Base-by-base conservation (phyloP, 2,797 vertebrate species). In the Scleropages formosus region DNA sequence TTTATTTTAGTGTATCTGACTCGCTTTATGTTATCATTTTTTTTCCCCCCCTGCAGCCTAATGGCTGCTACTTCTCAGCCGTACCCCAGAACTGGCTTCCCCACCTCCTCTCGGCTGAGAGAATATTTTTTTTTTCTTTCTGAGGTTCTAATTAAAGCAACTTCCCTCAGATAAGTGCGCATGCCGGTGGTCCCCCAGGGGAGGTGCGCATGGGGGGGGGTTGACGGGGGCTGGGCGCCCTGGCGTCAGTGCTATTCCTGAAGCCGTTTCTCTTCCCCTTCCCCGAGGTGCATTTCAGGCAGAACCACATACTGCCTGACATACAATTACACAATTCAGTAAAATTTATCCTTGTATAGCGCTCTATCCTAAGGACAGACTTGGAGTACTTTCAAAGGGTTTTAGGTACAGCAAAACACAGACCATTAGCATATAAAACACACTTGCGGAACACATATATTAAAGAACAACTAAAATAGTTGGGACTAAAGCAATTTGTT, bases 141-240 rank as follows among this genome's bases (percentile, higher is more conserved):
- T n/a, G 31, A 39, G n/a, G 20, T 16, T 68, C 65, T 68, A 68
- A 68, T 49, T 68, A 68, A 68, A 68, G 46, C 12, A 68, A n/a
- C 39, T 68, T 68, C 20, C 46, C n/a, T 68, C 44, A 49, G 65
- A 68, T 68, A 11, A n/a, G 39, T 12, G 11, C 46, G n/a, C 18
- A 39, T 39, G 44, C 44, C 24, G 16, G 24, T 12, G 39, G 64
- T 26, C 64, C 64, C 64, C 13, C 61, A 51, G 31, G 64, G 64
- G 39, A 46, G 31, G 7, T 16, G 3, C 10, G 0, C 0, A 15
- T 65, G 31, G 16, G 18, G 10, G 58, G 11, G 11, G 26, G 15
- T 1, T 58, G 18, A 22, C 18, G 59, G 31, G 18, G 3, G 64
- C n/a, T 12, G n/a, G n/a, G n/a, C n/a, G 44, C 18, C 15, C 20